phyloP scores from a whole-genome alignment of 2,113 vertebrate species.

The Climacteris rufus region DNA sequence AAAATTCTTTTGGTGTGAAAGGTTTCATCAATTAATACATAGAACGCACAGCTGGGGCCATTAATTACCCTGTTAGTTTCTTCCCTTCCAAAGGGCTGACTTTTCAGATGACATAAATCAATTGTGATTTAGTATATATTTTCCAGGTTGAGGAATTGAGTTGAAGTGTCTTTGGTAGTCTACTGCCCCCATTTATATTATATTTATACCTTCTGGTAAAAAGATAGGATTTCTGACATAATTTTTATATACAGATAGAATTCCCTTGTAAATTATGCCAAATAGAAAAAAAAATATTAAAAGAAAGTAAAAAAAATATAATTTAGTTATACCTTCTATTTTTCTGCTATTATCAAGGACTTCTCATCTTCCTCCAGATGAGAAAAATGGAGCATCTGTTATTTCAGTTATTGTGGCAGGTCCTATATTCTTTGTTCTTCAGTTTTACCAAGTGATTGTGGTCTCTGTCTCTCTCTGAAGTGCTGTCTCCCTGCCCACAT shows the following conservation, averaged over 20 bases:
- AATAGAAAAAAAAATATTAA: background rate
- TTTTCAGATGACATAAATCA: background rate
- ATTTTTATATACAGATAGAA: background rate
- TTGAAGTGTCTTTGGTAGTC: background rate
- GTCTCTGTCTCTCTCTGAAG: background rate
- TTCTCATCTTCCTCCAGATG: background rate
- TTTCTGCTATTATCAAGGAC: background rate
- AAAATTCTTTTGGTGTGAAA: background rate
- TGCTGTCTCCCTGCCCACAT: background rate
- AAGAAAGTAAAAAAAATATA: background rate
- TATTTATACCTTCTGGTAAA: background rate
- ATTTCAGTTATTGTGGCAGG: background rate
- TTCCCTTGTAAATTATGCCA: background rate
- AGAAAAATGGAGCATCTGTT: background rate
- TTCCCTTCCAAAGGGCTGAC: background rate
- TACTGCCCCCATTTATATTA: background rate
- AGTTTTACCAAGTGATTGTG: background rate
- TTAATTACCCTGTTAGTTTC: constrained; percentile 4
- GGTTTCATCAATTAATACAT: background rate
- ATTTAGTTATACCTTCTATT: background rate
- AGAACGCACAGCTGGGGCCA: background rate
- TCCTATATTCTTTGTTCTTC: background rate
- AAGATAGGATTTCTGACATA: background rate
- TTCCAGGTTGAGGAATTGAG: background rate
- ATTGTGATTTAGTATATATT: background rate